Evolutionary conservation across 2,888 invertebrate species (phyloP).

Genomic region (Oscheius sp.): DNA sequence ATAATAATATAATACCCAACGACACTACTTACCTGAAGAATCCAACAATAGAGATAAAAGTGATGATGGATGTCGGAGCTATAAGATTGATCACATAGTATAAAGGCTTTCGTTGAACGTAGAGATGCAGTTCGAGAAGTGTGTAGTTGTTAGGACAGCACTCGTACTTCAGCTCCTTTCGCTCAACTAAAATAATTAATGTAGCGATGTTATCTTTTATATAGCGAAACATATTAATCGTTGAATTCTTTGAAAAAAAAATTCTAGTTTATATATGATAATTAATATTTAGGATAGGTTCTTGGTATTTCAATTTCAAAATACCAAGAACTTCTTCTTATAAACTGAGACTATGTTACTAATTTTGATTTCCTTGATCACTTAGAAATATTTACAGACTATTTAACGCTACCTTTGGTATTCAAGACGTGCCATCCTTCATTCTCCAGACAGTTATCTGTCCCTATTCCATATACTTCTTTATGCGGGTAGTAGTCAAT

Average conservation of each 20-base stretch:
- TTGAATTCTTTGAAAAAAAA: not conserved
- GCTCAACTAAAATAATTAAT: slow-evolving; percentile 42
- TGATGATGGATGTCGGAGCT: slow-evolving; percentile 71
- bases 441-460: slow-evolving; percentile 46
- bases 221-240: not conserved
- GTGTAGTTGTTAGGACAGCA: slow-evolving; percentile 51
- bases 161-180: slow-evolving; percentile 42
- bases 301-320: too few species aligned
- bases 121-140: slow-evolving; percentile 36
- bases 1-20: too few species aligned
- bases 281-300: too few species aligned
- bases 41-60: slow-evolving; percentile 69
- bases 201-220: too few species aligned
- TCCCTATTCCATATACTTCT: slow-evolving; percentile 29
- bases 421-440: slow-evolving; percentile 46
- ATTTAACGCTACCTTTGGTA: slow-evolving; percentile 40
- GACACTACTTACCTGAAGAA: slow-evolving; percentile 70
- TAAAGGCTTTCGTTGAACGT: slow-evolving; percentile 51
- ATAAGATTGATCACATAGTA: slow-evolving; percentile 69
- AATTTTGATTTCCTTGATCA: too few species aligned
- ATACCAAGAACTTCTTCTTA: too few species aligned
- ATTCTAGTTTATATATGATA: too few species aligned
- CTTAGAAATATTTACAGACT: too few species aligned
- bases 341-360: too few species aligned
- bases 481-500: slow-evolving; percentile 40